A percentile compares a stretch with the other conserved stretches of the same genome.
Evolutionary conservation across 2,888 invertebrate genomes (phyloP).

Genomic region (Xestia sexstrigata): DNA sequence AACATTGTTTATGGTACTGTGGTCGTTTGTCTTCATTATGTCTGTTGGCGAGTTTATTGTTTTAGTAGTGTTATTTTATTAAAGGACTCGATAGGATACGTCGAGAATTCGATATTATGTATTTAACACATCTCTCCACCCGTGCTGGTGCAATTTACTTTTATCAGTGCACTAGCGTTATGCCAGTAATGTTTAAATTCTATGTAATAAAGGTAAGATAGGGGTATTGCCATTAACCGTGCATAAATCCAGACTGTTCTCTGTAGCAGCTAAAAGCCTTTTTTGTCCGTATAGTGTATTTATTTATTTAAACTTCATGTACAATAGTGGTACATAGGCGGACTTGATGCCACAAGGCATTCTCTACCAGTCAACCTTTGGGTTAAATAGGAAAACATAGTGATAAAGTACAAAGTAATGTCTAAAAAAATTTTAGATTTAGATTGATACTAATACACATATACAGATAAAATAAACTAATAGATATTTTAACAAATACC

Average conservation of each 20-base stretch:
- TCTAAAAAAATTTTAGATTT: no score
- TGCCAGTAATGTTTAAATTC: background rate
- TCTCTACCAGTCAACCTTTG: no score
- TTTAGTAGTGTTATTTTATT: background rate
- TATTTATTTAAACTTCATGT: no score
- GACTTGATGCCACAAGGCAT: no score
- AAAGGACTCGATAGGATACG: background rate
- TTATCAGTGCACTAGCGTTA: background rate
- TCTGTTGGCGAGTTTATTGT: conserved; percentile 3
- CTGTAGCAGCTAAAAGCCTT: background rate
- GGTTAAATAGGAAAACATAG: no score
- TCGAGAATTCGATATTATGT: background rate
- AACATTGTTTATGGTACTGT: conserved; percentile 21
- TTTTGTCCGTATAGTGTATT: background rate
- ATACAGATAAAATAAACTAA: no score
- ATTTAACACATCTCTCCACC: background rate
- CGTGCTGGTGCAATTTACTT: background rate
- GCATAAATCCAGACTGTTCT: background rate
- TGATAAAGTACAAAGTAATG: no score
- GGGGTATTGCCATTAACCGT: background rate
- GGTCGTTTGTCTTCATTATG: conserved; percentile 46
- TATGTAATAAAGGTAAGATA: background rate
- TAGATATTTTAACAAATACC: no score
- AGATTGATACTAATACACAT: no score
- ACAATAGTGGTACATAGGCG: no score